Evolutionary conservation across 2,113 vertebrate genomes (phyloP).

Genomic region (Physeter macrocephalus): DNA sequence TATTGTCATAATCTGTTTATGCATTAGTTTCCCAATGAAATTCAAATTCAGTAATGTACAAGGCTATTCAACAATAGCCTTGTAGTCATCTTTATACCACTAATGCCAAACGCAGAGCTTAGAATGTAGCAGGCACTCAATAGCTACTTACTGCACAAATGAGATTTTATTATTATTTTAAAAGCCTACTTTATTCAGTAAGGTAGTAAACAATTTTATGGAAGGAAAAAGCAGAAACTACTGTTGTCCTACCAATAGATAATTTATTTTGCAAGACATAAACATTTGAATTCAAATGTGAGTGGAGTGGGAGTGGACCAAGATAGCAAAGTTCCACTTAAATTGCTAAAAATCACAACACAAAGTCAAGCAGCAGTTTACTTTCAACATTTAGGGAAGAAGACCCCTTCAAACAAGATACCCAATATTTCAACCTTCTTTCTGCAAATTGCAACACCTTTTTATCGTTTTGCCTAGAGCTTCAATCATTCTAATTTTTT

Average conservation of each 20-base stretch:
- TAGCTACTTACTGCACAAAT: background rate
- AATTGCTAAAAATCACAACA: constrained; percentile 53
- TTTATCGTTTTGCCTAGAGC: constrained; percentile 48
- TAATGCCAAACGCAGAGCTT: background rate
- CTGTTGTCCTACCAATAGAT: background rate
- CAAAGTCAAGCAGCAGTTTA: constrained; percentile 49
- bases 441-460: constrained; percentile 3
- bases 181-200: background rate
- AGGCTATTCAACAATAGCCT: background rate
- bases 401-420: constrained; percentile 57
- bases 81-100: background rate
- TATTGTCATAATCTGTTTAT: background rate
- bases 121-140: background rate
- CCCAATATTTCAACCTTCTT: constrained; percentile 13
- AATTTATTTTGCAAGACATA: background rate
- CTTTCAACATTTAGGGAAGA: constrained; percentile 42
- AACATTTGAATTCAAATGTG: background rate
- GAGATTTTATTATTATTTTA: background rate
- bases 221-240: background rate
- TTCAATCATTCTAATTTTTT: constrained; percentile 55
- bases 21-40: background rate
- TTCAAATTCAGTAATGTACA: background rate
- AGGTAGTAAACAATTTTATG: background rate
- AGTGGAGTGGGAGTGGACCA: background rate
- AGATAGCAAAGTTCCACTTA: background rate